These are phyloP conservation scores for Archivesica marissinica DNA, from an alignment of 1,140 invertebrate species.

Conservation along the genomic window DNA sequence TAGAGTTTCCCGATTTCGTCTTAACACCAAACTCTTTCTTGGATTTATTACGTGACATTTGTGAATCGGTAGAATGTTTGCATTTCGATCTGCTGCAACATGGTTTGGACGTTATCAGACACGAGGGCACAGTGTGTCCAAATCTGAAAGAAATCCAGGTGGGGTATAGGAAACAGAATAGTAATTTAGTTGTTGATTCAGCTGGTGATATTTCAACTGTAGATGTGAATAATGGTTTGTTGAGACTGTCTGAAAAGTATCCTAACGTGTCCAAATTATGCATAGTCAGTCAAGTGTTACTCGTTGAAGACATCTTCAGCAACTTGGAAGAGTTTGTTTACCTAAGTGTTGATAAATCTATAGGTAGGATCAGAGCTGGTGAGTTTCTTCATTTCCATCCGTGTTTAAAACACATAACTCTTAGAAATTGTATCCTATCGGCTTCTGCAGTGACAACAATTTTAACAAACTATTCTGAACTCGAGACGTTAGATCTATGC, in stretches of 20 bases:
- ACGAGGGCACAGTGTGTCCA: constrained; percentile 49
- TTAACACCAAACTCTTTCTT: constrained; percentile 46
- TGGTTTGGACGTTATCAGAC: constrained; percentile 40
- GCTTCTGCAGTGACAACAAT: not conserved
- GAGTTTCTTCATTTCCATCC: not conserved
- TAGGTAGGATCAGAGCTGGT: not conserved
- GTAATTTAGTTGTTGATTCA: no score
- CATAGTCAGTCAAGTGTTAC: not conserved
- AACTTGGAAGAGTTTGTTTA: not conserved
- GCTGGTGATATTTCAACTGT: not conserved
- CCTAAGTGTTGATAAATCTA: not conserved
- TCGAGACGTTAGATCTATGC: not conserved
- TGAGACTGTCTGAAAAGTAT: constrained; percentile 32
- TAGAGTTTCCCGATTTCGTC: constrained; percentile 37
- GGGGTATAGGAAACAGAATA: not conserved
- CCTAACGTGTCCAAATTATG: constrained; percentile 49
- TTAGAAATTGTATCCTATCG: not conserved
- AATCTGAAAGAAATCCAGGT: constrained; percentile 51
- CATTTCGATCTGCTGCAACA: constrained; percentile 35
- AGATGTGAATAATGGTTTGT: constrained; percentile 35
- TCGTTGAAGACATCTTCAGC: not conserved
- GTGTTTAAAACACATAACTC: not conserved
- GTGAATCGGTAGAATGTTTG: constrained; percentile 54
- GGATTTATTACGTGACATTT: constrained; percentile 19
- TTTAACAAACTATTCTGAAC: not conserved